phyloP scores from a whole-genome alignment of 2,888 invertebrate genomes.

The Tetheella fluctuosa region DNA sequence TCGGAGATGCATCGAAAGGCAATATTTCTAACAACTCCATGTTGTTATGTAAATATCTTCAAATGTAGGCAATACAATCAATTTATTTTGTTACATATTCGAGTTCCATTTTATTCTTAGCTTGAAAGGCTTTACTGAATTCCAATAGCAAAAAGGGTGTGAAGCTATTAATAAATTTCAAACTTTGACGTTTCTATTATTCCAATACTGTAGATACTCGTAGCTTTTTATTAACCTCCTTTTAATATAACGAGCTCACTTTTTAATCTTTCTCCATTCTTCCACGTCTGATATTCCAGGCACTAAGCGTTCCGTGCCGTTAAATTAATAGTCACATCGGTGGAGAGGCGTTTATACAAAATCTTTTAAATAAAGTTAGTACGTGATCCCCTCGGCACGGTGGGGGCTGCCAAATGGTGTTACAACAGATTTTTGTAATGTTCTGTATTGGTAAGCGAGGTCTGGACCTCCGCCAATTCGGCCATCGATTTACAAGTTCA shows the following conservation, averaged over 20 bases:
- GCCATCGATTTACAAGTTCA: constrained; percentile 80
- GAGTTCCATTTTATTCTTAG: background rate
- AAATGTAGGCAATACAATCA: no score
- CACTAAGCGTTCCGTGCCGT: constrained; percentile 55
- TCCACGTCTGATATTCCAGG: constrained; percentile 51
- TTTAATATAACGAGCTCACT: constrained; percentile 20
- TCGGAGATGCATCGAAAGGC: no score
- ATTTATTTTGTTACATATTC: background rate
- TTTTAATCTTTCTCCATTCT: constrained; percentile 42
- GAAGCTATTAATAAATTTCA: constrained; percentile 7
- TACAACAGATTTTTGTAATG: constrained; percentile 83
- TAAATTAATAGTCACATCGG: constrained; percentile 71
- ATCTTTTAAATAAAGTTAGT: constrained; percentile 77
- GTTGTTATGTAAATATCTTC: no score
- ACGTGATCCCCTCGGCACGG: constrained; percentile 64
- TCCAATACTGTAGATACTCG: constrained; percentile 12
- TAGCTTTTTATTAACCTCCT: constrained; percentile 9
- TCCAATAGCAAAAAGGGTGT: background rate
- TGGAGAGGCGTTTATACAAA: constrained; percentile 65
- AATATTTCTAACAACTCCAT: no score
- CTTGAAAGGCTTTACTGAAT: background rate
- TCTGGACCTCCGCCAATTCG: constrained; percentile 77
- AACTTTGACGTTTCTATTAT: constrained; percentile 9
- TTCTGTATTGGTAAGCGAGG: constrained; percentile 77
- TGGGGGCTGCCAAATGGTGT: constrained; percentile 73